phyloP scores from a whole-genome alignment of 2,888 invertebrate genomes.

The Eupithecia subfuscata region DNA sequence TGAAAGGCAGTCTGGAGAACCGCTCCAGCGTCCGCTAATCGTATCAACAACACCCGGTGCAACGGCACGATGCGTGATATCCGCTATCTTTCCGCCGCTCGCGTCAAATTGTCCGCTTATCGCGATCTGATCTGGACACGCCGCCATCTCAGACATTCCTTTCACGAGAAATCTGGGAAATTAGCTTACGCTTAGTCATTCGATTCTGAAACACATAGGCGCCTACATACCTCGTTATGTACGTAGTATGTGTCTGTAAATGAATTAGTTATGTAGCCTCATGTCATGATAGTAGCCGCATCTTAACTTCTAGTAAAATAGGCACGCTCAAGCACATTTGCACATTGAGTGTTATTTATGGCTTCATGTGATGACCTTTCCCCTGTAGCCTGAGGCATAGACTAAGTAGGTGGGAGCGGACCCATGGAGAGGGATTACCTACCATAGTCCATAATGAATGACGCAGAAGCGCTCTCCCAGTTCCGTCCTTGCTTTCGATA shows the following conservation, averaged over 20 bases:
- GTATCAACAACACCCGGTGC: neutral
- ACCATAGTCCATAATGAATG: neutral
- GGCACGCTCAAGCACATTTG: neutral
- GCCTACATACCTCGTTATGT: neutral
- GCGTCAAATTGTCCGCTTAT: constrained; percentile 37
- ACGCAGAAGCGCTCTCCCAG: neutral
- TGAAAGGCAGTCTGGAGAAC: neutral
- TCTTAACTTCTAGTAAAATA: neutral
- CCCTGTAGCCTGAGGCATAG: neutral
- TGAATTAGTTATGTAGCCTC: neutral
- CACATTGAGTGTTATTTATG: neutral
- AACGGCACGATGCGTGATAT: constrained; percentile 34
- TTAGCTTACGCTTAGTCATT: constrained; percentile 13
- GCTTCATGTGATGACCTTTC: neutral
- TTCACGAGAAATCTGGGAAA: constrained; percentile 19
- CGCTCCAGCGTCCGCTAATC: constrained; percentile 7
- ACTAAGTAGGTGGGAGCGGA: neutral
- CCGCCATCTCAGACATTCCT: constrained; percentile 36
- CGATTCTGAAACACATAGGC: neutral
- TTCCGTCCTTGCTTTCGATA: neutral
- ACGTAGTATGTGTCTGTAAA: neutral
- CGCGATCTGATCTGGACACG: constrained; percentile 31
- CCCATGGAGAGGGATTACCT: neutral
- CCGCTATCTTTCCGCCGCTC: constrained; percentile 41
- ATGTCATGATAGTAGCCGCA: neutral